phyloP scores from a whole-genome alignment of 2,113 vertebrate genomes.

The Talpa occidentalis region DNA sequence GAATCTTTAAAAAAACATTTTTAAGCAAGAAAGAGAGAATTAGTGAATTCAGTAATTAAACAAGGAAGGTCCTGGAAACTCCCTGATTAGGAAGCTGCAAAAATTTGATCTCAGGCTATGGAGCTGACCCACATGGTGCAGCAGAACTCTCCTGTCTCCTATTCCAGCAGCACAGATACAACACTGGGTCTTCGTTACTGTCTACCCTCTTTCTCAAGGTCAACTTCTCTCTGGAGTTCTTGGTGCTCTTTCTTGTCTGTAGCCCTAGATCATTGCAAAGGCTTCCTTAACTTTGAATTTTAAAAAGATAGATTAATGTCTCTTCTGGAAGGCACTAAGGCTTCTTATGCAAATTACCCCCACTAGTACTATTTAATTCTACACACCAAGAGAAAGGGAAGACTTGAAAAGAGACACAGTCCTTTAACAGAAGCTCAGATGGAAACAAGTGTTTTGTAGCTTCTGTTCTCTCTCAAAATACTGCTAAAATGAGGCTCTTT shows the following conservation, averaged over 20 bases:
- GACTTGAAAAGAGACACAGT: constrained; percentile 32
- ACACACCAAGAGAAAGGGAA: constrained; percentile 34
- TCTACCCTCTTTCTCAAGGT: constrained; percentile 41
- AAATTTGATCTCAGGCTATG: no score
- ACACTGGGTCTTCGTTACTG: background rate
- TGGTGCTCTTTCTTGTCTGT: background rate
- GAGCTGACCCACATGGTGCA: no score
- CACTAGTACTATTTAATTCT: constrained; percentile 8
- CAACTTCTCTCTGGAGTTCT: constrained; percentile 19
- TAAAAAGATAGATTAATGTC: constrained; percentile 29
- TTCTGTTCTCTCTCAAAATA: constrained; percentile 44
- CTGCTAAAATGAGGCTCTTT: background rate
- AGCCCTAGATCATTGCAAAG: constrained; percentile 43
- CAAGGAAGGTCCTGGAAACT: background rate
- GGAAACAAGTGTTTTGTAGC: constrained; percentile 62
- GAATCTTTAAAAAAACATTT: no score
- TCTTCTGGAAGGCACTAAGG: constrained; percentile 10
- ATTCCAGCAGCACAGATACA: background rate
- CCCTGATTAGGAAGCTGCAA: background rate
- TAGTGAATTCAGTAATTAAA: background rate
- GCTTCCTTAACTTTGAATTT: constrained; percentile 54
- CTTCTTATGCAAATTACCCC: constrained; percentile 68
- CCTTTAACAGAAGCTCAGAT: constrained; percentile 43
- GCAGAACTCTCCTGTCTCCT: background rate
- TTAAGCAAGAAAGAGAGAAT: background rate